Evolutionary conservation across 2,888 invertebrate genomes (phyloP).

Genomic region (Boloria selene): DNA sequence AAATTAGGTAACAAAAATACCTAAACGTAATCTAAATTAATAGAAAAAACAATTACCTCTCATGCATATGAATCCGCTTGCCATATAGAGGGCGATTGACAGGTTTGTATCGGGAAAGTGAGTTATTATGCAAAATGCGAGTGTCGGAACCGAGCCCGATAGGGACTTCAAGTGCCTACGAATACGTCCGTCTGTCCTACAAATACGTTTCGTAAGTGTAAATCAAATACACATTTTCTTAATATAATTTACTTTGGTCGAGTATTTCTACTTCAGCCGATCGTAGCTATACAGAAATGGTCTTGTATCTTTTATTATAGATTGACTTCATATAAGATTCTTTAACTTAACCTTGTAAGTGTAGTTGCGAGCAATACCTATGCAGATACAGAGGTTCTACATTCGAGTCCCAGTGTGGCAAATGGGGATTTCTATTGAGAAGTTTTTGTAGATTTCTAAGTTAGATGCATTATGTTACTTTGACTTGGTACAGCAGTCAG

Average conservation of each 20-base stretch:
- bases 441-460: too few species aligned
- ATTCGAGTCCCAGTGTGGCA: too few species aligned
- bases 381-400: too few species aligned
- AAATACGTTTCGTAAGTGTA: slow-evolving; percentile 4
- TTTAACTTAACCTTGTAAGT: too few species aligned
- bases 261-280: not conserved
- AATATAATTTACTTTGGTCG: not conserved
- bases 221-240: slow-evolving; percentile 1
- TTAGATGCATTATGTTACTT: too few species aligned
- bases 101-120: slow-evolving; percentile 24
- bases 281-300: too few species aligned
- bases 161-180: slow-evolving; percentile 19
- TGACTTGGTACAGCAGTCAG: too few species aligned
- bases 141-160: slow-evolving; percentile 17
- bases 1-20: not conserved
- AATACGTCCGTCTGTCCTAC: slow-evolving; percentile 20
- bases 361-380: too few species aligned
- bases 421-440: too few species aligned
- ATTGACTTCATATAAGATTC: too few species aligned
- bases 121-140: slow-evolving; percentile 20
- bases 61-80: slow-evolving; percentile 15
- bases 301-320: too few species aligned
- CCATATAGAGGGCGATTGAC: slow-evolving; percentile 22
- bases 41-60: slow-evolving; percentile 17
- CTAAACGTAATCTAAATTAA: not conserved